phyloP scores from a whole-genome alignment of 2,888 invertebrate genomes.

The Zootermopsis nevadensis region DNA sequence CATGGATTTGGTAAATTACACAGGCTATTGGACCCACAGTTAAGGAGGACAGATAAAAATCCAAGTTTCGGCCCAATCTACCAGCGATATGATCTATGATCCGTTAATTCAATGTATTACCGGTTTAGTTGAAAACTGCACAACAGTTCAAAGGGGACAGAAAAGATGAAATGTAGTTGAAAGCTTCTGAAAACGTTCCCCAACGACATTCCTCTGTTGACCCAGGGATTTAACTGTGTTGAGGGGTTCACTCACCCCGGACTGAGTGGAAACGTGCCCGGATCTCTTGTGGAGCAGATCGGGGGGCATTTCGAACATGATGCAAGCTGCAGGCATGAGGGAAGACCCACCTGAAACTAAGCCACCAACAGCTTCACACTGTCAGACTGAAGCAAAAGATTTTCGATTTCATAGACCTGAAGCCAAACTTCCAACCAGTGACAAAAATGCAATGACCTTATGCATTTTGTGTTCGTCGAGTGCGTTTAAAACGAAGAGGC shows the following conservation, averaged over 20 bases:
- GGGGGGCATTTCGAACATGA: background rate
- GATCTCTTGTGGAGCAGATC: slow-evolving; percentile 26
- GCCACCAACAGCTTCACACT: background rate
- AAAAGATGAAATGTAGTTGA: background rate
- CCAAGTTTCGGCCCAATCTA: too few species aligned
- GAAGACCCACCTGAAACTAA: slow-evolving; percentile 23
- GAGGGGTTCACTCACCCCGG: background rate
- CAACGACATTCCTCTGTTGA: slow-evolving; percentile 18
- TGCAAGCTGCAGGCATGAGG: slow-evolving; percentile 23
- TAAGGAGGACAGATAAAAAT: too few species aligned
- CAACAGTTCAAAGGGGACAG: background rate
- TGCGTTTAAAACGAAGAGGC: too few species aligned
- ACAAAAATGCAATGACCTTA: too few species aligned
- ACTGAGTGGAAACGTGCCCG: slow-evolving; percentile 26
- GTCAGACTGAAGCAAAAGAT: background rate
- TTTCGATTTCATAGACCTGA: too few species aligned
- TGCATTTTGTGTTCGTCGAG: too few species aligned
- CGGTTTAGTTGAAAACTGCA: background rate
- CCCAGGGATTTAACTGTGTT: slow-evolving; percentile 29
- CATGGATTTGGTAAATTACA: too few species aligned
- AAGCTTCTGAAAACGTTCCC: background rate
- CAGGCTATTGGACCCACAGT: too few species aligned
- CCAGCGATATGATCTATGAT: too few species aligned
- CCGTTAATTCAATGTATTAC: too few species aligned
- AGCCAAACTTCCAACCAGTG: too few species aligned